phyloP scores from a whole-genome alignment of 2,888 invertebrate genomes.

The Teleogryllus oceanicus region DNA sequence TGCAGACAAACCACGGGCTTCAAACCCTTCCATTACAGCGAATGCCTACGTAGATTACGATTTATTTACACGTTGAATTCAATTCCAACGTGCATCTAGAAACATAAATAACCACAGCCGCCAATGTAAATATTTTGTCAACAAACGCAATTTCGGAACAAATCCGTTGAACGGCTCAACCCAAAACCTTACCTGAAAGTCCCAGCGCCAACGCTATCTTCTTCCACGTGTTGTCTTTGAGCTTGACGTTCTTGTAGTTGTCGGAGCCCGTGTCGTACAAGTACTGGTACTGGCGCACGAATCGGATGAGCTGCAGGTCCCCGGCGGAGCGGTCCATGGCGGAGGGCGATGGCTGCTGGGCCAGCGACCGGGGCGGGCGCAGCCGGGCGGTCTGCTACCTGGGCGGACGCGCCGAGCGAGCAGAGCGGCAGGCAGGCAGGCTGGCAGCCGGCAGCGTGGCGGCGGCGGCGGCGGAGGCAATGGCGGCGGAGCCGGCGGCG shows the following conservation, averaged over 20 bases:
- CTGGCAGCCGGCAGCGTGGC: not conserved
- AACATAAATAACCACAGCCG: too few relatives aligned
- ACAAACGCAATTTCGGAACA: too few relatives aligned
- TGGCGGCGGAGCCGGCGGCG: not conserved
- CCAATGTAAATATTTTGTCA: too few relatives aligned
- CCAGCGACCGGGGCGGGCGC: not conserved
- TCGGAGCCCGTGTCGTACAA: not conserved
- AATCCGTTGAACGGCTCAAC: too few relatives aligned
- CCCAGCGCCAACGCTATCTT: not conserved
- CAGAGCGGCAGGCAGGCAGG: not conserved
- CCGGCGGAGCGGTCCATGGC: not conserved
- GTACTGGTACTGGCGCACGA: not conserved
- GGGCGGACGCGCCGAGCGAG: not conserved
- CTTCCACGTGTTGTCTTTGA: not conserved
- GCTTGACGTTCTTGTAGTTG: constrained; percentile 18
- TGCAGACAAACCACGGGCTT: too few relatives aligned
- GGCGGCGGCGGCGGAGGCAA: not conserved
- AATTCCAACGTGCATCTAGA: too few relatives aligned
- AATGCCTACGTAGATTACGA: too few relatives aligned
- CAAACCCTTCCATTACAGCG: too few relatives aligned
- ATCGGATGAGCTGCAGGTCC: not conserved
- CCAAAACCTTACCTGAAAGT: too few relatives aligned
- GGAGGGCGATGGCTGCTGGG: not conserved
- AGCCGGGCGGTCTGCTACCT: not conserved
- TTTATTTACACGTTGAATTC: too few relatives aligned